These are phyloP conservation scores for Muntiacus reevesi DNA, from an alignment of 2,113 vertebrate genomes.

Conservation along the genomic window DNA sequence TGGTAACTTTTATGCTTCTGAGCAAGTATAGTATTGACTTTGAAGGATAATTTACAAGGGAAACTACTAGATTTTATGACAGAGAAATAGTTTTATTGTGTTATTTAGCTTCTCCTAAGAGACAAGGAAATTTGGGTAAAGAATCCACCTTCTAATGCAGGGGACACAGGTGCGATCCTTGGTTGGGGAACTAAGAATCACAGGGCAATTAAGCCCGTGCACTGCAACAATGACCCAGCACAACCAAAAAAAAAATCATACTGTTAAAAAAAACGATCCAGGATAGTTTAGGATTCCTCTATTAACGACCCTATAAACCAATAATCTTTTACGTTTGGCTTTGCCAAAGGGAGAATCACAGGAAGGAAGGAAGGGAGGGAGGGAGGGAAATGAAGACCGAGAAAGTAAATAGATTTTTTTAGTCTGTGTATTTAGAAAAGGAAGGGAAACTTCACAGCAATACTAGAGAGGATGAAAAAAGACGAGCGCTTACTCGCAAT, in stretches of 20 bases:
- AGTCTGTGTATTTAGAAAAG: not conserved
- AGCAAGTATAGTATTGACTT: not conserved
- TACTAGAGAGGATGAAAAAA: not conserved
- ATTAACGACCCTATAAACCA: slow-evolving; percentile 11
- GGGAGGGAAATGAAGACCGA: not conserved
- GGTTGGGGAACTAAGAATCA: not conserved
- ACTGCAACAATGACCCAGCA: not conserved
- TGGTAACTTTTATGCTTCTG: not conserved
- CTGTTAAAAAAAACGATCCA: not conserved
- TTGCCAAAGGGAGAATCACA: not conserved
- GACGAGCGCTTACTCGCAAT: slow-evolving; percentile 91
- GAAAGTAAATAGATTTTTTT: slow-evolving; percentile 1
- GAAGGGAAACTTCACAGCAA: not conserved
- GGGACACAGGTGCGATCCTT: not conserved
- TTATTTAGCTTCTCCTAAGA: slow-evolving; percentile 12
- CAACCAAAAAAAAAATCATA: not conserved
- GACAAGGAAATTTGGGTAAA: not conserved
- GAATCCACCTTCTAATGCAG: not conserved
- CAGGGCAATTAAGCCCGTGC: accelerated
- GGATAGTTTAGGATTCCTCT: not conserved
- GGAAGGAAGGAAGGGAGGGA: not conserved
- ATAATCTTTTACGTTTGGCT: not conserved
- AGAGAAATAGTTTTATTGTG: not conserved
- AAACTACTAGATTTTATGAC: not conserved
- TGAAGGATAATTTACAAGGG: not conserved